These are phyloP conservation scores for Tridacna gigas DNA, from an alignment of 2,888 invertebrate species.

Conservation along the genomic window DNA sequence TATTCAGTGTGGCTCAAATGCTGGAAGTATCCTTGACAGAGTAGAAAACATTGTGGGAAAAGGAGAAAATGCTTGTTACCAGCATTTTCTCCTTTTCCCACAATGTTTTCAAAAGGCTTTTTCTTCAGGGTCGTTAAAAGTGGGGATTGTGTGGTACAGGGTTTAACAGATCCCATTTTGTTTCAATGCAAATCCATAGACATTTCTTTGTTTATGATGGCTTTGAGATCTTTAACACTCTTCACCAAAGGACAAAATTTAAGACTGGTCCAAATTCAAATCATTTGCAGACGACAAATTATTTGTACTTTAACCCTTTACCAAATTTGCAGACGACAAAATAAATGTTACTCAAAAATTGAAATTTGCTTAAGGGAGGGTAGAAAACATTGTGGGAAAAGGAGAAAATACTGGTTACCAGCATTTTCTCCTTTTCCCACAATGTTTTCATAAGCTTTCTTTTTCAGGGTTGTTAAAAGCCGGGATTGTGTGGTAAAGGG, in stretches of 20 bases:
- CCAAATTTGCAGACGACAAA: neutral
- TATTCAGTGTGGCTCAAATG: too few species aligned
- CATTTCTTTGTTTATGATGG: conserved; percentile 18
- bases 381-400: conserved; percentile 7
- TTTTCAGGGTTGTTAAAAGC: too few species aligned
- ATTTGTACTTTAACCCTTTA: too few species aligned
- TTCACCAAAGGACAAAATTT: neutral
- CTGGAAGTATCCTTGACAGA: neutral
- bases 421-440: neutral
- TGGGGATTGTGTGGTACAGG: too few species aligned
- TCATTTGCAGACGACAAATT: neutral
- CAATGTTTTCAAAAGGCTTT: neutral
- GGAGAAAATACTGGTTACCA: neutral
- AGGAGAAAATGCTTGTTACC: neutral
- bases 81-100: neutral
- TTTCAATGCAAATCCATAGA: neutral
- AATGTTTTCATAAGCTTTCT: too few species aligned
- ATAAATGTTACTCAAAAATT: neutral
- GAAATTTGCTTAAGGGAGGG: too few species aligned
- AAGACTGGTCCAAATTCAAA: neutral
- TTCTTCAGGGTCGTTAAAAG: too few species aligned
- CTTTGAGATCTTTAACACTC: too few species aligned
- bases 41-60: neutral
- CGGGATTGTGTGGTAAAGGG: too few species aligned
- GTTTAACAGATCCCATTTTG: neutral